These are phyloP conservation scores for Cirrhinus molitorella DNA, from an alignment of 2,797 vertebrate genomes.

Conservation along the genomic window DNA sequence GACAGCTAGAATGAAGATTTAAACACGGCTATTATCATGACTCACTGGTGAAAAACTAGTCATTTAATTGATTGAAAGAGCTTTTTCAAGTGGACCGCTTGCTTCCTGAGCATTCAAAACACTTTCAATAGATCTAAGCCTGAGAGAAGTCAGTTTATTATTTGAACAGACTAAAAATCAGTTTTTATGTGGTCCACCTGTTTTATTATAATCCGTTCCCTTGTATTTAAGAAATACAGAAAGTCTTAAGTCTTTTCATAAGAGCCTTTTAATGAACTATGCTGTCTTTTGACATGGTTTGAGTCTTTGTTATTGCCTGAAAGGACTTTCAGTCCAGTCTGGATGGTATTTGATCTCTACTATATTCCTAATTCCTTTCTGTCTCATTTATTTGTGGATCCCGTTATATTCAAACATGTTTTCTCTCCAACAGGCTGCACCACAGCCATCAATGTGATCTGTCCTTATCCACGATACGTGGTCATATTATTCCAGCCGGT, in stretches of 20 bases:
- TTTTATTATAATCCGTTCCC: neutral
- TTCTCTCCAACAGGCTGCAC: conserved; percentile 67
- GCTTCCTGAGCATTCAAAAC: conserved; percentile 3
- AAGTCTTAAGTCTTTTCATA: neutral
- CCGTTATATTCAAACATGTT: neutral
- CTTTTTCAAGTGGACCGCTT: neutral
- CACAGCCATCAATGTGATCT: conserved; percentile 78
- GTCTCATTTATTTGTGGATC: neutral
- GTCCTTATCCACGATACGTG: conserved; percentile 80
- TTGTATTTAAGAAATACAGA: neutral
- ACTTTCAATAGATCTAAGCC: neutral
- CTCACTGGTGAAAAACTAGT: neutral
- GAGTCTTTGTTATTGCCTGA: neutral
- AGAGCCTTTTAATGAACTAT: neutral
- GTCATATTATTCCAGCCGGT: conserved; percentile 91
- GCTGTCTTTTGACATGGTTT: neutral
- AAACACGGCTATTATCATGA: neutral
- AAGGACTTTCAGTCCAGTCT: conserved; percentile 8
- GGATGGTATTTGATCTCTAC: neutral
- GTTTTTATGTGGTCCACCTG: neutral
- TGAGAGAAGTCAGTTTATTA: neutral
- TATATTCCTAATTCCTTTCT: neutral
- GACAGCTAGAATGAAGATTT: neutral
- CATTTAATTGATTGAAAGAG: conserved; percentile 4
- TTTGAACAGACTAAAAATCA: neutral